These are phyloP conservation scores for Netelia melanura DNA, from an alignment of 2,888 invertebrate species.

Conservation along the genomic window DNA sequence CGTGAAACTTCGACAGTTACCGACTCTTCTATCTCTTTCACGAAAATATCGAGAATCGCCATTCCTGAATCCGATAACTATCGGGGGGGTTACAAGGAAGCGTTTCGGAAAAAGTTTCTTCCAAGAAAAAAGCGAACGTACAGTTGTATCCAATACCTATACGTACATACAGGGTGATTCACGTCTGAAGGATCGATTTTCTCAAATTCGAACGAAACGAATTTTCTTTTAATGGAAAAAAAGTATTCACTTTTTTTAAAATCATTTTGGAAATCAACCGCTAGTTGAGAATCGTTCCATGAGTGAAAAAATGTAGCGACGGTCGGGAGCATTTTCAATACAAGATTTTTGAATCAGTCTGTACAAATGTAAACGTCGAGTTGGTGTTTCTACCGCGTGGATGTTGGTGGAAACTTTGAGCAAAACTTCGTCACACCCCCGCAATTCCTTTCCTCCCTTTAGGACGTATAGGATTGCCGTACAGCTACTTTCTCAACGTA, in stretches of 20 bases:
- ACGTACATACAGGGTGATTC: background rate
- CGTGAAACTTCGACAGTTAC: conserved; percentile 37
- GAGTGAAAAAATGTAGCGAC: background rate
- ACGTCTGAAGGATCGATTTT: background rate
- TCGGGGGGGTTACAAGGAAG: conserved; percentile 3
- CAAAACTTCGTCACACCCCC: conserved; percentile 60
- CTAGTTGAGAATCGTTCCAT: too few relatives aligned
- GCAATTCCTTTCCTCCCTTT: conserved; percentile 60
- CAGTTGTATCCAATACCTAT: background rate
- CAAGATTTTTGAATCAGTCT: background rate
- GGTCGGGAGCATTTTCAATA: too few relatives aligned
- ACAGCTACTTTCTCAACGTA: conserved; percentile 21
- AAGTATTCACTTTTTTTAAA: too few relatives aligned
- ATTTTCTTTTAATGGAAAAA: too few relatives aligned
- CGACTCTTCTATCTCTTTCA: conserved; percentile 6
- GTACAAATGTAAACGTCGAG: background rate
- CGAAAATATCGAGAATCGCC: conserved; percentile 14
- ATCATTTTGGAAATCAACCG: too few relatives aligned
- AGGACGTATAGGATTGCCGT: conserved; percentile 8
- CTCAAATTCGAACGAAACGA: background rate
- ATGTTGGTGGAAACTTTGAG: conserved; percentile 52
- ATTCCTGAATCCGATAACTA: conserved; percentile 34
- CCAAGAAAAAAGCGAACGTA: conserved; percentile 1
- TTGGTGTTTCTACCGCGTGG: conserved; percentile 13
- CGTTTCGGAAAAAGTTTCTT: conserved; percentile 32